phyloP scores from a whole-genome alignment of 2,113 vertebrate genomes.

The Microtus pennsylvanicus region DNA sequence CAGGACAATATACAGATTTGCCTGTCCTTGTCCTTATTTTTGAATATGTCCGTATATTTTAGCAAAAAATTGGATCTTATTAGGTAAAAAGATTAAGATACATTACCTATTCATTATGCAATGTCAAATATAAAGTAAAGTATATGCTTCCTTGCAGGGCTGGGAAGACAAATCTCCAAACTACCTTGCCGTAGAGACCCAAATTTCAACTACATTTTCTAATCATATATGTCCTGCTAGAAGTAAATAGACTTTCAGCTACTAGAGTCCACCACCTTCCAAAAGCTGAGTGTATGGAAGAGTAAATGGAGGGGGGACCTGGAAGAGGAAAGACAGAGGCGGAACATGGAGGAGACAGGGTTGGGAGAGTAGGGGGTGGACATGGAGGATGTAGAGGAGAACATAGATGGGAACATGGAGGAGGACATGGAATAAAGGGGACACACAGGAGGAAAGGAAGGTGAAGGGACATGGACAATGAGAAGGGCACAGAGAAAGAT shows the following conservation, averaged over 20 bases:
- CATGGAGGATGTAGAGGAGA: background rate
- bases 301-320: background rate
- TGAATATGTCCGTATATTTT: accelerated
- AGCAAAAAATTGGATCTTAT: background rate
- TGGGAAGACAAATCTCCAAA: background rate
- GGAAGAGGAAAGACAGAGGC: background rate
- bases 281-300: background rate
- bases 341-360: background rate
- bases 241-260: background rate
- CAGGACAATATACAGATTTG: accelerated
- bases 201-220: background rate
- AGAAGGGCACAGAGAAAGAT: background rate
- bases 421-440: too few species aligned
- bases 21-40: too few species aligned
- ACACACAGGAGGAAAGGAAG: background rate
- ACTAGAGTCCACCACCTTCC: background rate
- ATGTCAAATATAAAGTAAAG: background rate
- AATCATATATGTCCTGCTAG: background rate
- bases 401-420: background rate
- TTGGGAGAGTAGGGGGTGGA: background rate
- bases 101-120: background rate
- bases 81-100: background rate
- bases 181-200: too few species aligned
- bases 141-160: background rate
- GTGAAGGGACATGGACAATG: background rate